phyloP scores from a whole-genome alignment of 2,113 vertebrate species.

The Haemorhous mexicanus region DNA sequence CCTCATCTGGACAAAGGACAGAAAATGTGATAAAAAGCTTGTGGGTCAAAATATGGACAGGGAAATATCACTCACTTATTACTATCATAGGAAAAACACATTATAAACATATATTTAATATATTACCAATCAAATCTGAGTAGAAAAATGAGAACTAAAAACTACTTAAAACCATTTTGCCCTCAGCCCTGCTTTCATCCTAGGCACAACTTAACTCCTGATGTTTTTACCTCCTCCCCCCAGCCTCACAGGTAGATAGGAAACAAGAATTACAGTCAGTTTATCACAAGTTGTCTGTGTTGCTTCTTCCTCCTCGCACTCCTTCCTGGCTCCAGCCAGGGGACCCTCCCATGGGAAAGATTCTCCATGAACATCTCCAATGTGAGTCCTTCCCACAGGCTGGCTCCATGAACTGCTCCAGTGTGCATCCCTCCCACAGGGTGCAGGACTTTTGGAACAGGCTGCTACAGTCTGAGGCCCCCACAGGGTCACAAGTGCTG shows the following conservation, averaged over 20 bases:
- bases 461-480: not conserved
- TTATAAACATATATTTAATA: not conserved
- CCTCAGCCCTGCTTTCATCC: not conserved
- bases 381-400: not conserved
- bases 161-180: not conserved
- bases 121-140: not conserved
- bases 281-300: not conserved
- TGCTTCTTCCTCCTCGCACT: not conserved
- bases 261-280: not conserved
- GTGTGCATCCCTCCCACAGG: not conserved
- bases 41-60: rapidly evolving
- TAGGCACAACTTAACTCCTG: not conserved
- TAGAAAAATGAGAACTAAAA: not conserved
- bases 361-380: not conserved
- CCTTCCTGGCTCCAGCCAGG: rapidly evolving
- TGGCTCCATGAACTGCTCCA: not conserved
- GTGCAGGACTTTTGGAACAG: not conserved
- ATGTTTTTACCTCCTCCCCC: not conserved
- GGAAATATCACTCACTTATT: not conserved
- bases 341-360: not conserved
- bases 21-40: not conserved
- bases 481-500: no score
- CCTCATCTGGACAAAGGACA: not conserved
- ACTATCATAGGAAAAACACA: not conserved
- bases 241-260: not conserved